These are phyloP conservation scores for Apodemia duryi DNA, from an alignment of 2,888 invertebrate genomes.

Conservation along the genomic window DNA sequence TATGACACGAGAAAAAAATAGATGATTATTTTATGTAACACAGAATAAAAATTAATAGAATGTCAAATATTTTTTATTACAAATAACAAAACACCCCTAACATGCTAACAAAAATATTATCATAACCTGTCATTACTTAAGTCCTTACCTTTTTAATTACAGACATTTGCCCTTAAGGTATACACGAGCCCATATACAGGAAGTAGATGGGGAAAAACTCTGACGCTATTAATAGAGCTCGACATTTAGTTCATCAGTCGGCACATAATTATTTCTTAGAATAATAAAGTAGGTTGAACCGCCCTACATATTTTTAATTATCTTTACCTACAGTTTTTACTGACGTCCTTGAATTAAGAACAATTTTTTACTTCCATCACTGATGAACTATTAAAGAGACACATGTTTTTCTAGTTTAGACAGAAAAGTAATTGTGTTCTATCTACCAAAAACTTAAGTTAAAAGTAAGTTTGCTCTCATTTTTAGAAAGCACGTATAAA, in stretches of 20 bases:
- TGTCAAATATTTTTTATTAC: too few relatives aligned
- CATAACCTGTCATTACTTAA: too few relatives aligned
- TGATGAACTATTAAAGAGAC: background rate
- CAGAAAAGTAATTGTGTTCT: too few relatives aligned
- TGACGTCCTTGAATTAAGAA: background rate
- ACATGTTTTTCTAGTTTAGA: background rate
- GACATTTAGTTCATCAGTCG: constrained; percentile 8
- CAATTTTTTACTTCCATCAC: background rate
- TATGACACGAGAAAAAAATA: too few relatives aligned
- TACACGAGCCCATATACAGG: background rate
- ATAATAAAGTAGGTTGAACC: constrained; percentile 7
- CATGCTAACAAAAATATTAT: too few relatives aligned
- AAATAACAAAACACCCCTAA: too few relatives aligned
- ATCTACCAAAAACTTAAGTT: too few relatives aligned
- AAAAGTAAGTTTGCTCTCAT: too few relatives aligned
- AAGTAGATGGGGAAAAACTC: constrained; percentile 7
- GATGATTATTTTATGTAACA: too few relatives aligned
- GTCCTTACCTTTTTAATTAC: background rate
- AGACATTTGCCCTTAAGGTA: background rate
- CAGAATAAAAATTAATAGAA: too few relatives aligned
- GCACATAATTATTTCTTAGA: constrained; percentile 13
- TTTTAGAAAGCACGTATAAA: too few relatives aligned
- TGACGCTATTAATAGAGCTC: background rate
- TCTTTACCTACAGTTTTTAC: background rate
- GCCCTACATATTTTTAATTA: constrained; percentile 11